Evolutionary conservation across 1,140 invertebrate species (phyloP), one percentile per base, ranked within the genome.

Genomic region (Drosophila sucinea): DNA sequence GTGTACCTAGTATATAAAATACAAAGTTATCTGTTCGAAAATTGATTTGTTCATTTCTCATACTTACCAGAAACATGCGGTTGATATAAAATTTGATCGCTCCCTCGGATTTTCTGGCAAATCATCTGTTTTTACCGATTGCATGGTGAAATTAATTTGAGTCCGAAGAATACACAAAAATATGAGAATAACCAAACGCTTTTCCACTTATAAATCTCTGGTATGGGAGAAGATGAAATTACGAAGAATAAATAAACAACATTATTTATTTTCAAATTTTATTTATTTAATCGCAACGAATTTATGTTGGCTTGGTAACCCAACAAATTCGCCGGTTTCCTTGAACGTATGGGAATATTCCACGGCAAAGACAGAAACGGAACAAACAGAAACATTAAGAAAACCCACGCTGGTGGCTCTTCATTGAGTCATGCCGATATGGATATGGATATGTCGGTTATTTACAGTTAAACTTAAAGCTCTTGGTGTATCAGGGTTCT

Each of bases 51-150:
- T 38, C 2, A 11, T 4, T 38, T 38, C 2, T 38, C 41, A 44
- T 51, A 78, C 79, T 72, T 69, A 91, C 91, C 91, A 91, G 60
- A 91, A 91, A 67, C 90, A 91, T 77, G 90, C 70, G 60, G 79
- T 51, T 29, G 91, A 91, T 58, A 91, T 69, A 35, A 82, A 89
- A 85, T 90, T 91, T 1, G 82, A 67, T 10, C 60, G 44, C 64
- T 91, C 91, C n/a, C 90, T 70, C n/a, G 91, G 91, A 82, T 91
- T 91, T 29, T 90, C 87, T 69, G 90, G 90, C 74, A 91, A 70
- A 61, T 91, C 91, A n/a, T 90, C 76, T 40, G 90, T 90, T 76
- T 91, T 91, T 10, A 91, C 63, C 10, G 91, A 91, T 70, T 91
- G 90, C 91, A 91, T 91, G 54, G 47, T 67, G 33, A 35, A 47